Percentiles rank a stretch among this genome's conserved stretches.
These are phyloP conservation scores for Falco cherrug DNA, from an alignment of 2,797 vertebrate genomes.

Conservation along the genomic window DNA sequence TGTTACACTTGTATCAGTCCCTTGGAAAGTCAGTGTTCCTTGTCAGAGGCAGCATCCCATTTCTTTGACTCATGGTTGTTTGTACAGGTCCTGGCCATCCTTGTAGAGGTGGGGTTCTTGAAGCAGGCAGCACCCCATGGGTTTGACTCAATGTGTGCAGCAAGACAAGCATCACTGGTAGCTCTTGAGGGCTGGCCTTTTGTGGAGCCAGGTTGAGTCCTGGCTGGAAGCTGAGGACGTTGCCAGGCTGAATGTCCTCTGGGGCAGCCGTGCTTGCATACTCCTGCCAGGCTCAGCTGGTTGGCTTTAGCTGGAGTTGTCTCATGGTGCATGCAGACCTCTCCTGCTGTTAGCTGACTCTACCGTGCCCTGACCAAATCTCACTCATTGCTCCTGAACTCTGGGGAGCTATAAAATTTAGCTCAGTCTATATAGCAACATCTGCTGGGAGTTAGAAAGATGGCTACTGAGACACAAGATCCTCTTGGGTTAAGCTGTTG, in stretches of 20 bases:
- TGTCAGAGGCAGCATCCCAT: neutral
- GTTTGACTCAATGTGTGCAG: fast-evolving
- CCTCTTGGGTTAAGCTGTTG: neutral
- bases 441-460: neutral
- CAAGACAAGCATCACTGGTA: neutral
- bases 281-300: neutral
- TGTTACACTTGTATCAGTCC: neutral
- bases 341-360: neutral
- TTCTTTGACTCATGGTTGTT: neutral
- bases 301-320: neutral
- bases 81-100: neutral
- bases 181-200: neutral
- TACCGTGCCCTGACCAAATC: neutral
- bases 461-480: neutral
- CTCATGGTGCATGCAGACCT: neutral
- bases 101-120: neutral
- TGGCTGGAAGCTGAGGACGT: fast-evolving
- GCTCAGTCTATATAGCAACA: neutral
- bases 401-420: neutral
- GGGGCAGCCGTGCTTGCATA: neutral
- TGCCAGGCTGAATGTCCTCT: neutral
- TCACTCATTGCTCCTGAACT: neutral
- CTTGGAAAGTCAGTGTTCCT: neutral
- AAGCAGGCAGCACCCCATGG: neutral
- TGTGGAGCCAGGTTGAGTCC: neutral